Evolutionary conservation across 2,113 vertebrate species (phyloP), one percentile per base, ranked within the genome.

Genomic region (Canis aureus): DNA sequence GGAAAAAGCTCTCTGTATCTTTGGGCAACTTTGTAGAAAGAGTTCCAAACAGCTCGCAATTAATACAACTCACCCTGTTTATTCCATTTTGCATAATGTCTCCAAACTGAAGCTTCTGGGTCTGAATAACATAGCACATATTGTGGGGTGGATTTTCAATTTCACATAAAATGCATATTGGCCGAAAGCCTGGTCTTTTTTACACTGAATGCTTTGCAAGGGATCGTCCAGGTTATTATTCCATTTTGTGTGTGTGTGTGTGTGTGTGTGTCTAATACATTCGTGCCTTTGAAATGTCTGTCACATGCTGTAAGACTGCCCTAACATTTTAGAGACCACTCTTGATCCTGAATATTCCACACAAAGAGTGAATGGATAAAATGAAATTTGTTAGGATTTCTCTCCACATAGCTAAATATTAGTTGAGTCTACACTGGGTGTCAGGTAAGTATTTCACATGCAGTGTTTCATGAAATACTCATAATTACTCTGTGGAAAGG

Each of bases 91-190:
- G 57, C 15, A 7, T 95, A 83, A 38, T 88, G 29, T 71, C n/a
- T 27, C 29, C 67, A 60, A n/a, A 80, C n/a, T 32, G 64, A 81
- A 82, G 29, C 38, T 32, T 92, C 88, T 60, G 67, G 53, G 43
- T 78, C 74, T 94, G 43, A 66, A 92, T 32, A 87, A 64, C 79
- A 87, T 1, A 86, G 86, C 92, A 90, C 55, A 83, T 92, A 89
- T 60, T 84, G 59, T 84, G 59, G 67, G 89, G 57, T 91, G 74
- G 67, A 81, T 95, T 94, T 97, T 97, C 67, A 69, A 3, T 94
- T 95, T 95, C 43, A 59, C 66, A 79, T 92, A 64, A 92, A 85
- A 90, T 94, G 43, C 43, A 19, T 43, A 43, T 83, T 94, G 94
- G 60, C 74, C 29, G 66, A 76, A 76, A 84, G 62, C 84, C 93